Evolutionary conservation across 2,888 invertebrate genomes (phyloP), one percentile per base, ranked within the genome.

Genomic region (Drosophila prostipennis): DNA sequence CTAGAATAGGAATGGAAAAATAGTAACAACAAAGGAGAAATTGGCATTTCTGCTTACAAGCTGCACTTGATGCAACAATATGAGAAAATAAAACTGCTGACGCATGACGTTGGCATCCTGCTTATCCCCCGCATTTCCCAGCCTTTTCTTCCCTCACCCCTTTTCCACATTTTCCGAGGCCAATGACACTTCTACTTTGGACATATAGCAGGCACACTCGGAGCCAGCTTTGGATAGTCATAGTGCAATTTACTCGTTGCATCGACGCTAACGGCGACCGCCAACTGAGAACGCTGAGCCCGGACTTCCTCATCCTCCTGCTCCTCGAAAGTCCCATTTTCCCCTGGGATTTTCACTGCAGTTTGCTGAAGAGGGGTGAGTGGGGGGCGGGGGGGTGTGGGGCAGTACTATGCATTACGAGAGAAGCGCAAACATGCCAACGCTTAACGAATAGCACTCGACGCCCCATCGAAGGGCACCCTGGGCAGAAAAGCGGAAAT

Each of bases 151-250:
- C 8, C 6, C 11, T n/a, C 23, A 32, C 6, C 23, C 11, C 54
- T 49, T 46, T 46, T 48, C 68, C 56, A 10, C 34, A 59, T 58
- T 58, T 69, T 64, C 67, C 63, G 67, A 60, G 83, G 85, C 72
- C 83, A 83, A 87, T 81, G 85, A 84, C 83, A 77, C 69, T 72
- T 67, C 67, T 56, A 69, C 71, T 52, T 67, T 60, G 53, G 64
- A 68, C 60, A 48, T 39, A 39, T 26, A 29, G 56, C 46, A 55
- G 43, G 34, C 65, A 53, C 39, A 63, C 46, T 53, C 39, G 10
- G 37, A 59, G 32, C 46, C 60, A 51, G 74, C 60, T 65, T 48
- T 61, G 70, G 49, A 36, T 60, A 59, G 63, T 58, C 65, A 56
- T 58, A 67, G 60, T 63, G 75, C 75, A 76, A 75, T 76, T 75